Evolutionary conservation across 2,113 vertebrate genomes (phyloP), one percentile per base, ranked within the genome.

Genomic region (Oreochromis niloticus): DNA sequence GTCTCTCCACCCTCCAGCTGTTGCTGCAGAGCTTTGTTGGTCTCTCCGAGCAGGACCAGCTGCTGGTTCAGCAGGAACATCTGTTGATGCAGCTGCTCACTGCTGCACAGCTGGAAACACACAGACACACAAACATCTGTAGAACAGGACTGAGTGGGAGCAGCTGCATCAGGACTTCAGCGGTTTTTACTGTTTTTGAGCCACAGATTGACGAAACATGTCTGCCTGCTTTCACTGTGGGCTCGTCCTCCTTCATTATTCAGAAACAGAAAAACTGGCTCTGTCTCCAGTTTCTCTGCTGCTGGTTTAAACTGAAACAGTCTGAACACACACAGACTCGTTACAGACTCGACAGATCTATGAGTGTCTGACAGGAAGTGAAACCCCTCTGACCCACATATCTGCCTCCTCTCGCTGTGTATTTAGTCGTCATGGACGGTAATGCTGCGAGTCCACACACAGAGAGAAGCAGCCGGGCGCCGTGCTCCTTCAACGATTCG

Each of bases 31-130:
- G 97, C 88, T 94, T 97, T 96, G 56, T 99, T 99, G 85, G 98
- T 97, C 93, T 99, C 97, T 11, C 97, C 97, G 4, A 99, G 97
- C 56, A 99, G 96, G 84, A 99, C 85, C 46, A 99, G 97, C 41
- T 99, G 99, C 91, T 98, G 97, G 96, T 99, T 98, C 92, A 99
- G 86, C 91, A 99, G 97, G 93, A 97, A 97, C 96, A 98, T 97
- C 95, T 99, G 98, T 93, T 98, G 97, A 84, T 98, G 97, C 73
- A 98, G 96, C 0, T 97, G 97, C 88, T 99, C 98, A 1, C 97
- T 98, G 92, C 97, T 98, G 56, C 97, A 97, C 90, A 99, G 96
- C 99, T 99, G 80, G 9, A 39, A 8, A 68, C 32, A 83, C 79
- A 80, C 7, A 71, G 7, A 24, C 66, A 73, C 39, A 46, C 39